Evolutionary conservation across 2,797 vertebrate genomes (phyloP), one percentile per base, ranked within the genome.

Genomic region (Spheniscus humboldti): DNA sequence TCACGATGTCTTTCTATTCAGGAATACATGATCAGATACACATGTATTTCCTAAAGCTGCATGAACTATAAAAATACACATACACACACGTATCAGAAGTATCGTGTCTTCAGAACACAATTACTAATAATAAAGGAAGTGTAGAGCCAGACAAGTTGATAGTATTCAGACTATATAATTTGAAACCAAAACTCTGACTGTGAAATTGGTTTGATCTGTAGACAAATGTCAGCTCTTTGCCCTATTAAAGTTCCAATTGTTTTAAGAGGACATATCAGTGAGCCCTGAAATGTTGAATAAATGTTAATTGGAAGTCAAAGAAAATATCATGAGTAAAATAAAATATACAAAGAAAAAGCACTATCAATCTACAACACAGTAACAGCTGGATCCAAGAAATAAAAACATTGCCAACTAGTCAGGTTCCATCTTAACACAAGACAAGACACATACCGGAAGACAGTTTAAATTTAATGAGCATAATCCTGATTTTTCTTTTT

Each of bases 251-350:
- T 88, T 90, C 52, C 35, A 95, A 86, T 48, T 95, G 82, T 95
- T 97, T 96, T 92, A 94, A 94, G 96, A 96, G 81, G 72, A 94
- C 89, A 45, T 80, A 96, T 75, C 81, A 92, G 57, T 37, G 76
- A 86, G 78, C 12, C 43, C 55, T 79, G 75, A 91, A 83, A 86
- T 86, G 78, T 63, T 97, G 82, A 94, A 93, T 92, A 97, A 94
- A 96, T 96, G 87, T 95, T 97, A 97, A 97, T 95, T 95, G 82
- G 78, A 90, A 96, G 78, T 81, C 89, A 97, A 92, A 78, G 64
- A 92, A 96, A 93, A 94, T 91, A 96, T 31, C 53, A 85, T 24
- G 35, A 92, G 30, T 78, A 86, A 96, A 93, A 48, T 31, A 91
- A 95, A 56, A 78, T 18, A 91, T 6, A 68, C 35, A 73, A 71